Evolutionary conservation across 2,797 vertebrate species (phyloP), one percentile per base, ranked within the genome.

Genomic region (Scolopax rusticola): DNA sequence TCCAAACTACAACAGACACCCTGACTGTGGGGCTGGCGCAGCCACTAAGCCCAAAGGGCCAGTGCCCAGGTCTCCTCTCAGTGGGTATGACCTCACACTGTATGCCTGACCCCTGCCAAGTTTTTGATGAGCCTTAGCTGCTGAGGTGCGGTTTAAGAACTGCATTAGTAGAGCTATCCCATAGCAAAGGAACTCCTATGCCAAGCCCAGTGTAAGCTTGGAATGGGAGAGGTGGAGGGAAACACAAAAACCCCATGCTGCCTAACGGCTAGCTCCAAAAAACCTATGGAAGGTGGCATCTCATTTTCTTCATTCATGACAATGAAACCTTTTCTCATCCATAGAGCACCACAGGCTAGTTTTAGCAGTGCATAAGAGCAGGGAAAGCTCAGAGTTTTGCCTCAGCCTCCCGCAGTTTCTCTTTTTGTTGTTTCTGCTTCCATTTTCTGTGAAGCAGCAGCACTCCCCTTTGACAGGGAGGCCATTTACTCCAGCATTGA

Each of bases 61-160:
- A 33, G 51, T 4, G 6, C 15, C 8, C 20, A 48, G 60, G 38
- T 68, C 15, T 59, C 4, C 2, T 15, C 16, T 47, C 50, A 2
- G 27, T 6, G n/a, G 23, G 4, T 16, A 41, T 2, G 24, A 30
- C 30, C 47, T 4, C 2, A 30, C 0, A 1, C 32, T 15, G 3
- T 8, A 17, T 5, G 16, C 32, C 28, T 76, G 32, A 32, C 6
- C 15, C 18, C 30, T 45, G 74, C 38, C 79, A 43, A 67, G 25
- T 11, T 36, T 32, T 45, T 41, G 16, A 9, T 13, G 12, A 0
- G 1, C 12, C 11, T 33, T 9, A 41, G 15, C 18, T 51, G 45
- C 9, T 56, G 36, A 57, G 25, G 12, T 24, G 4, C 12, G 57
- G 15, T 32, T 41, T 2, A 4, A 73, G 65, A 63, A 6, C 13